Evolutionary conservation across 2,797 vertebrate species (phyloP).

Genomic region (Protonibea diacanthus): DNA sequence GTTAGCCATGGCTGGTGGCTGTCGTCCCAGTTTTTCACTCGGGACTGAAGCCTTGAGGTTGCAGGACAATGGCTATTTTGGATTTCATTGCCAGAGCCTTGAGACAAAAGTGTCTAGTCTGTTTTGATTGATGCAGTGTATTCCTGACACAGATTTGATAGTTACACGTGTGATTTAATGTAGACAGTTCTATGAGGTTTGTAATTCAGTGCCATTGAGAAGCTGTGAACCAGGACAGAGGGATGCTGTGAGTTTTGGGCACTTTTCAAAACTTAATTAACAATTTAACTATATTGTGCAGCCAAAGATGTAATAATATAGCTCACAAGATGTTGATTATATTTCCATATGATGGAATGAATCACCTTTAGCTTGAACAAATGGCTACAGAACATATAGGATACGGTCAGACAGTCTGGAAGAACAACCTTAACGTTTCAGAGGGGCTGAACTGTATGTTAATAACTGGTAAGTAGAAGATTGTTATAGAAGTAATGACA

Average conservation of each 20-base stretch:
- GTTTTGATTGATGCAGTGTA: neutral
- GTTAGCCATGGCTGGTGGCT: neutral
- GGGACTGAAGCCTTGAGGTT: neutral
- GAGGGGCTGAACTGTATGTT: neutral
- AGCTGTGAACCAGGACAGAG: neutral
- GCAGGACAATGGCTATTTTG: slow-evolving; percentile 1
- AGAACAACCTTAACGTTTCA: neutral
- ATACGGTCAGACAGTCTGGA: neutral
- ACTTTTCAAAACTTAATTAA: neutral
- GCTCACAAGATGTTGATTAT: no score
- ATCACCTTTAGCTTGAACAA: neutral
- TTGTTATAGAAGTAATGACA: neutral
- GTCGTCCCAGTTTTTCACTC: neutral
- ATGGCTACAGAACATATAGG: no score
- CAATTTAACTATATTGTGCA: neutral
- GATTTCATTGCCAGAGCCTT: neutral
- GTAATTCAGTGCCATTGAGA: no score
- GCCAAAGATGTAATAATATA: neutral
- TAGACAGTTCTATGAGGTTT: neutral
- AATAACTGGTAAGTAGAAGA: neutral
- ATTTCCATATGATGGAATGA: neutral
- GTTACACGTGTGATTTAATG: neutral
- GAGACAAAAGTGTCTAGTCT: neutral
- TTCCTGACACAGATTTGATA: neutral
- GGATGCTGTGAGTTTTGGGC: neutral